A percentile compares a stretch with the other conserved stretches of the same genome.
Conservation (phyloP, 2,888 invertebrate species). For the Oeneis ivallda region DNA sequence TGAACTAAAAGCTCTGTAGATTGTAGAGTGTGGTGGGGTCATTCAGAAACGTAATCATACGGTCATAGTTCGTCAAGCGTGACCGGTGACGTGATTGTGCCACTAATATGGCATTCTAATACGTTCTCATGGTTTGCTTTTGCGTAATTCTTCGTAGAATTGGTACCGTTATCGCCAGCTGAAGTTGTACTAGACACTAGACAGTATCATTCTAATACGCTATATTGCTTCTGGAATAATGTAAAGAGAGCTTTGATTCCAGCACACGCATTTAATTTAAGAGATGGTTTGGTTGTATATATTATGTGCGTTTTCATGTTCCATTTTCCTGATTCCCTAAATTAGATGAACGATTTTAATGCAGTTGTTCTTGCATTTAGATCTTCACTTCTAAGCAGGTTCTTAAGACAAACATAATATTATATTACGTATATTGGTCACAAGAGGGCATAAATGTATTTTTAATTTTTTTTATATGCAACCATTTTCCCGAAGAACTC, state of each 20-base stretch:
- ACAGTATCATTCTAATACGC: neutral
- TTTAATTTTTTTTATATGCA: too few relatives aligned
- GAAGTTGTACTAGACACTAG: neutral
- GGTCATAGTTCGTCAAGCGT: neutral
- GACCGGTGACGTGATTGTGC: constrained; percentile 3
- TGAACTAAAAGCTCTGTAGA: neutral
- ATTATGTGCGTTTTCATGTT: too few relatives aligned
- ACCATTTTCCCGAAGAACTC: too few relatives aligned
- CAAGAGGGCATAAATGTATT: too few relatives aligned
- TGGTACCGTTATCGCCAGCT: constrained; percentile 1
- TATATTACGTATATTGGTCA: too few relatives aligned
- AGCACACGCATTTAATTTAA: too few relatives aligned
- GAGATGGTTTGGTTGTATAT: too few relatives aligned
- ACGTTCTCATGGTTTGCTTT: constrained; percentile 1
- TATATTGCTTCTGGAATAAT: neutral
- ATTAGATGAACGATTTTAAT: too few relatives aligned
- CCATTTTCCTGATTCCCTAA: too few relatives aligned
- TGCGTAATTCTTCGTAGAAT: neutral
- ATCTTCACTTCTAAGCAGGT: too few relatives aligned
- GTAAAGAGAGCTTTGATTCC: neutral
- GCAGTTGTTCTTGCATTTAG: too few relatives aligned
- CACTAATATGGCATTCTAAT: constrained; percentile 1
- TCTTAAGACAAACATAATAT: too few relatives aligned
- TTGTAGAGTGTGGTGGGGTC: neutral
- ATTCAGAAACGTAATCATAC: constrained; percentile 6